Evolutionary conservation across 2,797 vertebrate species (phyloP), one percentile per base, ranked within the genome.

Genomic region (Enteromius afrohamiltoni): DNA sequence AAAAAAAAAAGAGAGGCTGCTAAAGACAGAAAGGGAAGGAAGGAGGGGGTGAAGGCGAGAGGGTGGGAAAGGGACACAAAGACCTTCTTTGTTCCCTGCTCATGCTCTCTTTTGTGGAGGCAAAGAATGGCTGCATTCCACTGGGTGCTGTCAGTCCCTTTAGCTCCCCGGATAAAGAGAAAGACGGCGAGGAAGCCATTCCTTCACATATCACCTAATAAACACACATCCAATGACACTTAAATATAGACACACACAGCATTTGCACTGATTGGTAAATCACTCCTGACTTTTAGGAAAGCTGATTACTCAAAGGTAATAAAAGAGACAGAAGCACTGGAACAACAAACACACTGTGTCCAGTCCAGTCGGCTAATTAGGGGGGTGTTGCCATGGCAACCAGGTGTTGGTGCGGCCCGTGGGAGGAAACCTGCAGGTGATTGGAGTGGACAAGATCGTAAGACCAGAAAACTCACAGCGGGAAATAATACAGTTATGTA

Each of bases 301-400:
- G 51, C 49, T 60, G 62, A 69, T 67, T 83, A 49, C 81, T 69
- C 37, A 53, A 47, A 40, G 21, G 70, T 65, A 51, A 82, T 55
- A 82, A 49, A 83, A 53, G 68, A 42, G 26, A 82, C 31, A 80
- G 26, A 77, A 37, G 29, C 17, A 83, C 62, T 2, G 19, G 4
- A 55, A 34, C 42, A 77, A 34, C 80, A 85, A 71, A 62, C 70
- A 79, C 42, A 73, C 40, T 3, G 14, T 73, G 19, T 26, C 53
- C 17, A 65, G 21, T 71, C 45, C 53, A 53, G 68, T 67, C 14
- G 37, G 55, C 79, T 83, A 88, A 86, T 88, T 88, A 85, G 85
- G 58, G 77, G 65, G 40, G 29, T 77, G 80, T 85, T 83, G 47
- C 77, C 53, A 1, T 86, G 82, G 80, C 29, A 86, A 86, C 85